Base-by-base conservation (phyloP, 2,888 invertebrate species). In the Hirtodrosophila trivittata region DNA sequence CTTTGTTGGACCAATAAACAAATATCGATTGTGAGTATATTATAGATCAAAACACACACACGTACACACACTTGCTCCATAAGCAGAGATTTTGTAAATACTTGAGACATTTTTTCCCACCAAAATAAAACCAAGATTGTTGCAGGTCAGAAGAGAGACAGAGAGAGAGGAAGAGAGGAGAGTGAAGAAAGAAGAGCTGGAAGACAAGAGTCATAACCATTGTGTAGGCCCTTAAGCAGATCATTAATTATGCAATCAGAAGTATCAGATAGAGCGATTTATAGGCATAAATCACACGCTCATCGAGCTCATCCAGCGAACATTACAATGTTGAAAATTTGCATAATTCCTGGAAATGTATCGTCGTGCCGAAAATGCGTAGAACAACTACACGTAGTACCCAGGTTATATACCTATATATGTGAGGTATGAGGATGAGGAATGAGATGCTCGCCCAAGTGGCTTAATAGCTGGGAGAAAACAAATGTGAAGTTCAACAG, bases 401-500 rank as follows among this genome's bases (percentile, higher is more conserved):
- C 45, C 39, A 45, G 10, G 51, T 32, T 45, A 52, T 35, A 12
- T 37, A 13, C 21, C 9, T 9, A 14, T 38, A 18, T 3, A 9
- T 38, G 13, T 38, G 21, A 4, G 9, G 47, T 33, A 30, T 45
- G 43, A 30, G 28, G 47, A 39, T 62, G 58, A 63, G 62, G 18
- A 21, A 21, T 21, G 18, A 73, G 67, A 60, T 25, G 14, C 30
- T 54, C 52, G 66, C 57, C 82, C 62, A 78, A 81, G 80, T 86
- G 86, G 84, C 86, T 83, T 86, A 86, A 86, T 83, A 86, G 86
- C 81, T 86, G 84, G 86, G 18, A 21, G 18, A 80, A 85, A 82
- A 83, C 86, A 82, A 82, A 83, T 84, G 82, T 83, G 74, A 84
- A 86, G 86, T 81, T 83, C 84, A 84, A 78, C 85, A 86, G 84